phyloP scores from a whole-genome alignment of 2,888 invertebrate genomes.

The Dastarcus helophoroides region DNA sequence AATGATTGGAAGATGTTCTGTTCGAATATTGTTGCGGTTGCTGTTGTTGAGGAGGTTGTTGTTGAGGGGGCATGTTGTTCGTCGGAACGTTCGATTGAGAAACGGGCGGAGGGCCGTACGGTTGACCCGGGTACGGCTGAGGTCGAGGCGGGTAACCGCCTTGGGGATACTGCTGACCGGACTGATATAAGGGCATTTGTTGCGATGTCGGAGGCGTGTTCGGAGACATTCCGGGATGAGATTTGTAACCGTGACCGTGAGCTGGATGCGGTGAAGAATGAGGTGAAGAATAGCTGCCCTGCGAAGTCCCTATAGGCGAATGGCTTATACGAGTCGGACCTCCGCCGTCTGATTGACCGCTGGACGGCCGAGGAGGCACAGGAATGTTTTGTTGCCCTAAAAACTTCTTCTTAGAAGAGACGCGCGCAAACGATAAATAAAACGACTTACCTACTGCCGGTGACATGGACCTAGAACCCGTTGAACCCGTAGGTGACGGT shows the following conservation, averaged over 20 bases:
- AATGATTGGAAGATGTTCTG: slow-evolving; percentile 45
- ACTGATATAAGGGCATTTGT: slow-evolving; percentile 45
- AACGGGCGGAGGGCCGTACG: slow-evolving; percentile 45
- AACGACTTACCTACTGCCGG: slow-evolving; percentile 81
- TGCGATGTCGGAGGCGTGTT: slow-evolving; percentile 34
- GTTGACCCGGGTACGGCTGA: slow-evolving; percentile 42
- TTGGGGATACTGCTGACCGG: slow-evolving; percentile 42
- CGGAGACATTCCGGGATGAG: slow-evolving; percentile 41
- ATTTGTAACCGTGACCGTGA: slow-evolving; percentile 44
- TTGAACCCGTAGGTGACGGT: slow-evolving; percentile 86
- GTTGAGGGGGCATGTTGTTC: slow-evolving; percentile 31
- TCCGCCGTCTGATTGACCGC: slow-evolving; percentile 53
- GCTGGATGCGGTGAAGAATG: slow-evolving; percentile 38
- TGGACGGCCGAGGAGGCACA: slow-evolving; percentile 91
- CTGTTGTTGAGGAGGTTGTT: slow-evolving; percentile 34
- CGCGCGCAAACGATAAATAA: slow-evolving; percentile 2
- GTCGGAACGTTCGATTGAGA: slow-evolving; percentile 24
- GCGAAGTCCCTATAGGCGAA: slow-evolving; percentile 52
- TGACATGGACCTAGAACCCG: slow-evolving; percentile 94
- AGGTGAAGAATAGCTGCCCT: slow-evolving; percentile 48
- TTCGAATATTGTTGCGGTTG: slow-evolving; percentile 42
- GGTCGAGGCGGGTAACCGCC: slow-evolving; percentile 45
- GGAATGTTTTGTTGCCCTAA: slow-evolving; percentile 84
- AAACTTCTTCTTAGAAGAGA: slow-evolving; percentile 9
- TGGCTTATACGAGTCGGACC: slow-evolving; percentile 56